A percentile compares a stretch with the other conserved stretches of the same genome.
phyloP scores from a whole-genome alignment of 2,113 vertebrate species.

The human region DNA sequence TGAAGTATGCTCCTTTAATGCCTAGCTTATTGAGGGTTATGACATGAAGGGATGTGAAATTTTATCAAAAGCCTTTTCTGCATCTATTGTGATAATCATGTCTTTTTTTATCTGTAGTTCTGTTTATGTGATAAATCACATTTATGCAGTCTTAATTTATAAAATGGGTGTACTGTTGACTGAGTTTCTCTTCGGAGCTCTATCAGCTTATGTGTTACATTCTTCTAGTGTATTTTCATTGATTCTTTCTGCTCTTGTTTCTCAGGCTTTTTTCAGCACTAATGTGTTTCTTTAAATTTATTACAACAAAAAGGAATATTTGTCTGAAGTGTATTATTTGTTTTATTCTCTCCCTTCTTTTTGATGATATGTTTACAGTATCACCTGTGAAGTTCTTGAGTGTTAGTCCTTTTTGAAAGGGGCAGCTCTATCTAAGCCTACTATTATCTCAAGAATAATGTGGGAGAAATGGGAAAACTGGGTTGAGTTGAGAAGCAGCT shows the following conservation, averaged over 20 bases:
- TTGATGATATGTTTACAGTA: neutral
- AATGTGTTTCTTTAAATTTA: conserved; percentile 3
- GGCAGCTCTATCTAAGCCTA: neutral
- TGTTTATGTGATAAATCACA: too few species aligned
- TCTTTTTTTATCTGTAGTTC: too few species aligned
- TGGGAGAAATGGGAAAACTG: neutral
- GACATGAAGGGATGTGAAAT: too few species aligned
- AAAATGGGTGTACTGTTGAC: neutral
- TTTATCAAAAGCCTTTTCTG: too few species aligned
- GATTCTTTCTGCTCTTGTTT: neutral
- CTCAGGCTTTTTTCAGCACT: neutral
- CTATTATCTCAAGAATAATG: neutral
- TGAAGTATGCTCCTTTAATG: too few species aligned
- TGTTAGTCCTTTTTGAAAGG: neutral
- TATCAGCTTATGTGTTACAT: neutral
- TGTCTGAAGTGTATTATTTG: neutral
- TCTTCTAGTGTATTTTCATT: neutral
- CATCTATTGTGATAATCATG: too few species aligned
- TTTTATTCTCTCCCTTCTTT: neutral
- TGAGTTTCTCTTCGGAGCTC: neutral
- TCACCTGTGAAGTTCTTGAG: neutral
- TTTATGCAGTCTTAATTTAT: neutral
- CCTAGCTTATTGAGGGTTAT: too few species aligned
- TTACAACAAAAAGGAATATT: neutral
- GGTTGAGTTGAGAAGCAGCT: neutral